A percentile compares a stretch with the other conserved stretches of the same genome.
Conservation (phyloP, 2,888 invertebrate species). For the Lathronympha strigana region DNA sequence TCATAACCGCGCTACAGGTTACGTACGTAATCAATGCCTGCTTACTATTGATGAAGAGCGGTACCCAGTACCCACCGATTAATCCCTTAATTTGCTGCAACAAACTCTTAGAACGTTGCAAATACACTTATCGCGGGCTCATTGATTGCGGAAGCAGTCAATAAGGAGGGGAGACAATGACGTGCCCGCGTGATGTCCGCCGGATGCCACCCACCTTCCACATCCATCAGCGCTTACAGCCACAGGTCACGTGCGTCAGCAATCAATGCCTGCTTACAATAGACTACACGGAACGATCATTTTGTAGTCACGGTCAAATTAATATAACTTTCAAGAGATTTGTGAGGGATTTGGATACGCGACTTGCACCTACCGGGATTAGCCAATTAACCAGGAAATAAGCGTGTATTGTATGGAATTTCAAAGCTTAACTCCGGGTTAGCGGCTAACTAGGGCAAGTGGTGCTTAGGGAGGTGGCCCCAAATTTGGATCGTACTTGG, state of each 20-base stretch:
- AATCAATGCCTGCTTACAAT: neutral
- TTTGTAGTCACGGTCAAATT: too few relatives aligned
- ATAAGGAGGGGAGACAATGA: conserved; percentile 70
- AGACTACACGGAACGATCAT: neutral
- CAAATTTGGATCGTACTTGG: too few relatives aligned
- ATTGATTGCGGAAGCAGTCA: conserved; percentile 45
- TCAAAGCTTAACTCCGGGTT: too few relatives aligned
- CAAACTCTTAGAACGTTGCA: neutral
- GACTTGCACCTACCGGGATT: too few relatives aligned
- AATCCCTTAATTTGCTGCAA: too few relatives aligned
- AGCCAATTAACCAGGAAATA: too few relatives aligned
- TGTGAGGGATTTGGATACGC: too few relatives aligned
- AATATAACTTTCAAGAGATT: too few relatives aligned
- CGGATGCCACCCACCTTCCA: conserved; percentile 71
- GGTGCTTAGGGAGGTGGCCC: too few relatives aligned
- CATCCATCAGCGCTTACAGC: conserved; percentile 52
- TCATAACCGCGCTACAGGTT: conserved; percentile 7
- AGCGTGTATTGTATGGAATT: too few relatives aligned
- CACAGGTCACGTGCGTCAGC: neutral
- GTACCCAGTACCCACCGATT: too few relatives aligned
- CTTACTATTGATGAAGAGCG: neutral
- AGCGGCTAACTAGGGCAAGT: too few relatives aligned
- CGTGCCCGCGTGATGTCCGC: conserved; percentile 74
- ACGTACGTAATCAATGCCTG: conserved; percentile 29
- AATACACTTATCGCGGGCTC: conserved; percentile 28